Conservation (phyloP, 2,888 invertebrate genomes). For the Spodoptera littoralis region DNA sequence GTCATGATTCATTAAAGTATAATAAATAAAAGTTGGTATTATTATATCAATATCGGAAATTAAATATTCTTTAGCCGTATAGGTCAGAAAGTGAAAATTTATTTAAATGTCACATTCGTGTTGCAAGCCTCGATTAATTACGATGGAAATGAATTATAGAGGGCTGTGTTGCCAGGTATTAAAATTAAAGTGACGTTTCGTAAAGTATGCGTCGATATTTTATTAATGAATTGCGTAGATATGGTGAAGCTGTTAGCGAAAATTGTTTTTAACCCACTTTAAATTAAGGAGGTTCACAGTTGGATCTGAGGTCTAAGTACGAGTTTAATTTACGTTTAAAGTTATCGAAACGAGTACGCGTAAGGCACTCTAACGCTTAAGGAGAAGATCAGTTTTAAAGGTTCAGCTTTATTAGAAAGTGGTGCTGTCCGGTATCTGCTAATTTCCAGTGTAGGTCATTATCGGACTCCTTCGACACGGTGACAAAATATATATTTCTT, state of each 20-base stretch:
- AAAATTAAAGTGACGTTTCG: conserved; percentile 25
- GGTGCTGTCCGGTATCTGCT: too few relatives aligned
- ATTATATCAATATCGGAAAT: conserved; percentile 23
- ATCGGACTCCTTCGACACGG: too few relatives aligned
- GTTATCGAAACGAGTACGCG: too few relatives aligned
- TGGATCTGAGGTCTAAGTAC: too few relatives aligned
- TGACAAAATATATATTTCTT: too few relatives aligned
- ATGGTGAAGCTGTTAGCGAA: not conserved
- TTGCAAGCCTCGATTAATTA: conserved; percentile 45
- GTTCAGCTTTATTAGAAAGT: too few relatives aligned
- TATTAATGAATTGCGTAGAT: conserved; percentile 21
- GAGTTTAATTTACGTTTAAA: too few relatives aligned
- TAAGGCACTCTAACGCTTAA: too few relatives aligned
- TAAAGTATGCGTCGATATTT: conserved; percentile 20
- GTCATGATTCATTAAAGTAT: conserved; percentile 17
- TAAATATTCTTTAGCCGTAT: conserved; percentile 7
- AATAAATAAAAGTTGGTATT: conserved; percentile 26
- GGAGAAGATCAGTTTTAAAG: too few relatives aligned
- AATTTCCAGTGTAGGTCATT: too few relatives aligned
- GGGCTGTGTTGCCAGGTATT: conserved; percentile 31
- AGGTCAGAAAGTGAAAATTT: conserved; percentile 49
- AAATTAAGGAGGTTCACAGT: too few relatives aligned
- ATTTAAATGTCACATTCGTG: conserved; percentile 37
- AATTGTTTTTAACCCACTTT: too few relatives aligned
- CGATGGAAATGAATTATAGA: conserved; percentile 33